These are phyloP conservation scores for Nothura maculosa DNA, from an alignment of 2,797 vertebrate species.

Conservation along the genomic window DNA sequence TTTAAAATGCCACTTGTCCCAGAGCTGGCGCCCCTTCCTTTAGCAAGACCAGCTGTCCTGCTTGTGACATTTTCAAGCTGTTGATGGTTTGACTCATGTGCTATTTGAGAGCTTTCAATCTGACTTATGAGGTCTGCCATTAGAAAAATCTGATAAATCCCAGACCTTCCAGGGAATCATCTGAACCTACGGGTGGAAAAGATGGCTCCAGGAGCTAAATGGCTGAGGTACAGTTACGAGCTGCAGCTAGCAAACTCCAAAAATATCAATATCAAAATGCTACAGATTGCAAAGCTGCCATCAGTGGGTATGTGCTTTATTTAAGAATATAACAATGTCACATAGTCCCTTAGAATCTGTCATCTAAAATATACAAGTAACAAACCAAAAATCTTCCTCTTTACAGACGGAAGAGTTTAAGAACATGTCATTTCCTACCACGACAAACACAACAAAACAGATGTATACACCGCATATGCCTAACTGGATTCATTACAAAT, in stretches of 20 bases:
- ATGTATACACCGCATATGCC: neutral
- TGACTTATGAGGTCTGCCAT: constrained; percentile 70
- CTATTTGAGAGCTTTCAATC: constrained; percentile 69
- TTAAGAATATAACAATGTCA: constrained; percentile 62
- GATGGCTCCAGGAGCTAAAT: constrained; percentile 45
- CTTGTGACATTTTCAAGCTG: constrained; percentile 77
- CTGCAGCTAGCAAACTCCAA: constrained; percentile 53
- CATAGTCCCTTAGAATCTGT: neutral
- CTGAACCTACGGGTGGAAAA: constrained; percentile 68
- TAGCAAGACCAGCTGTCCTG: constrained; percentile 68
- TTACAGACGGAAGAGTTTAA: neutral
- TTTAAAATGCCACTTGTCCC: constrained; percentile 25
- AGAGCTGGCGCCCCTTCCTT: constrained; percentile 29
- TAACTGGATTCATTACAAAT: neutral
- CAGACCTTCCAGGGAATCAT: constrained; percentile 74
- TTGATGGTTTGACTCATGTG: constrained; percentile 69
- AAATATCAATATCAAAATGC: constrained; percentile 58
- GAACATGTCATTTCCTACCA: neutral
- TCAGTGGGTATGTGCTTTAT: constrained; percentile 42
- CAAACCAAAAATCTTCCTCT: constrained; percentile 23
- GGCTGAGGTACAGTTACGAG: constrained; percentile 56
- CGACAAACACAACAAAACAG: neutral
- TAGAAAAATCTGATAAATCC: constrained; percentile 77
- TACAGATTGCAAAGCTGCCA: constrained; percentile 72
- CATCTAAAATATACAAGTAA: neutral